Evolutionary conservation across 2,888 invertebrate species (phyloP).

Genomic region (Pteria penguin): DNA sequence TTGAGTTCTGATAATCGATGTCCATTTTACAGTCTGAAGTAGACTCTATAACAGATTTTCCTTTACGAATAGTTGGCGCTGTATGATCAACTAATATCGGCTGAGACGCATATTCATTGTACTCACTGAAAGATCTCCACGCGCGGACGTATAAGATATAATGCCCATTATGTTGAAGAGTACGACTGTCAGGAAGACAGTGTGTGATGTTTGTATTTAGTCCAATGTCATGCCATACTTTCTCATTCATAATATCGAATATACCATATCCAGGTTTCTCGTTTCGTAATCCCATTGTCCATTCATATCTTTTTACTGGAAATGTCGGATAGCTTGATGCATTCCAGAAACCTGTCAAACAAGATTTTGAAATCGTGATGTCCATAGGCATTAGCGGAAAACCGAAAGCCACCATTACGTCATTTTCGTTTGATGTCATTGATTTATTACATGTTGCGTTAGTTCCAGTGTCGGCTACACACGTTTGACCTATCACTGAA

Average conservation of each 20-base stretch:
- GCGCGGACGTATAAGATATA: conserved; percentile 11
- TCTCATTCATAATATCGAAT: conserved; percentile 12
- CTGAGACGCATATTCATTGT: neutral
- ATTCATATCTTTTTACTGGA: conserved; percentile 19
- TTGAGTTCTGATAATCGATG: conserved; percentile 7
- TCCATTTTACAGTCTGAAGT: neutral
- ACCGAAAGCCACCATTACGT: neutral
- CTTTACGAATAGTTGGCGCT: neutral
- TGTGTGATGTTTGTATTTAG: neutral
- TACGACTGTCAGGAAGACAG: neutral
- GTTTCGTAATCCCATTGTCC: conserved; percentile 23
- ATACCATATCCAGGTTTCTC: conserved; percentile 20
- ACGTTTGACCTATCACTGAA: conserved; percentile 48
- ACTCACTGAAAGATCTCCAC: neutral
- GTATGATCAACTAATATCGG: conserved; percentile 7
- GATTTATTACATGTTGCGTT: neutral
- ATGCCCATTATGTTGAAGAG: too few species aligned
- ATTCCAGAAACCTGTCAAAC: neutral
- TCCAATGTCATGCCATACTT: conserved; percentile 19
- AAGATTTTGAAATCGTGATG: neutral
- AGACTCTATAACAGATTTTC: conserved; percentile 5
- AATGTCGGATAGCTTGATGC: neutral
- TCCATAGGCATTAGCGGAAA: neutral
- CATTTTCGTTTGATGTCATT: neutral
- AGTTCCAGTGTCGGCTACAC: neutral